A percentile compares a stretch with the other conserved stretches of the same genome.
phyloP scores from a whole-genome alignment of 1,140 invertebrate species.

The Ips nitidus region DNA sequence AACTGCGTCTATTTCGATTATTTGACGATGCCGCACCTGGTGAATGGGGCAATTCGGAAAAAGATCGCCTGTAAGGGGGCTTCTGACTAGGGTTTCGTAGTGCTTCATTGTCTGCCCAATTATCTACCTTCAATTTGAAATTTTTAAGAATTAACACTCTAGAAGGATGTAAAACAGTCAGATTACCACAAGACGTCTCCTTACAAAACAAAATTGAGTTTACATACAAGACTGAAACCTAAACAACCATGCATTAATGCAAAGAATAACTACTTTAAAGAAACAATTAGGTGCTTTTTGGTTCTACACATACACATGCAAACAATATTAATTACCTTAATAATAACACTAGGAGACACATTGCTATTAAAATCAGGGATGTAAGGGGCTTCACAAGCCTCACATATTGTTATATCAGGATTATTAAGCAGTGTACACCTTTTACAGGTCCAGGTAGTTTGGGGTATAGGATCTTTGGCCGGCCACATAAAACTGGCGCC shows the following conservation, averaged over 20 bases:
- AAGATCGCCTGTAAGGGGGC: slow-evolving; percentile 64
- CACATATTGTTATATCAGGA: slow-evolving; percentile 59
- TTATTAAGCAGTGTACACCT: slow-evolving; percentile 85
- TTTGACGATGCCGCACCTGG: slow-evolving; percentile 48
- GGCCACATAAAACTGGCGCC: slow-evolving; percentile 42
- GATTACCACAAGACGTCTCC: too few species aligned
- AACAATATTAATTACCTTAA: slow-evolving; percentile 44
- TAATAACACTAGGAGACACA: slow-evolving; percentile 49
- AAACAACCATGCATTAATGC: too few species aligned
- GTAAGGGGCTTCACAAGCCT: slow-evolving; percentile 64
- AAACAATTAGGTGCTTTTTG: slow-evolving; percentile 44
- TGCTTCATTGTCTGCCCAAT: slow-evolving; percentile 55
- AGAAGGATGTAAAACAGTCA: slow-evolving; percentile 54
- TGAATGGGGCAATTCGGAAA: slow-evolving; percentile 60
- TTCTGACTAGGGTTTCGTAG: slow-evolving; percentile 56
- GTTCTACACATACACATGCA: background rate
- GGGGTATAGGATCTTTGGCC: slow-evolving; percentile 44
- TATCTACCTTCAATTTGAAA: slow-evolving; percentile 48
- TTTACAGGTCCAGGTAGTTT: slow-evolving; percentile 77
- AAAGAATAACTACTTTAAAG: slow-evolving; percentile 7
- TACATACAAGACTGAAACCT: too few species aligned
- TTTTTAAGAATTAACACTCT: slow-evolving; percentile 53
- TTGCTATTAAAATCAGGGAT: slow-evolving; percentile 54
- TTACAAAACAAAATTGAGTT: too few species aligned
- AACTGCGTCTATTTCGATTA: slow-evolving; percentile 53